Evolutionary conservation across 2,797 vertebrate species (phyloP), one percentile per base, ranked within the genome.

Genomic region (Meda fulgida): DNA sequence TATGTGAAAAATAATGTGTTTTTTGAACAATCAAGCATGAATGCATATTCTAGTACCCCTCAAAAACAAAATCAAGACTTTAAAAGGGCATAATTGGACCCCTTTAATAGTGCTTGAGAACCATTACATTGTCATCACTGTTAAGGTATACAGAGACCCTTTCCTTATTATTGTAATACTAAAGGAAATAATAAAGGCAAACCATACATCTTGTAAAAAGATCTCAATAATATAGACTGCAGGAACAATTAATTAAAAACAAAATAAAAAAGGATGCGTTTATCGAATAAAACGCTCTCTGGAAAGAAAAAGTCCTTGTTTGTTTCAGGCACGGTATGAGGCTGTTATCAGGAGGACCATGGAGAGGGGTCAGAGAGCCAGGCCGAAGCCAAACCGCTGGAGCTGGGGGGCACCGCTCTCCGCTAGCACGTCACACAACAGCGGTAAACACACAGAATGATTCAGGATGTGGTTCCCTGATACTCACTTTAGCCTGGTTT

Each of bases 291-390:
- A 53, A 34, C 26, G 34, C 13, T 16, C 23, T 40, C 31, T 9
- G 13, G 23, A 77, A 40, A 38, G 76, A 34, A 43, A 40, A 14
- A n/a, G 23, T 69, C 13, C 53, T 19, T 83, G 63, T 84, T 66
- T 43, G 43, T 84, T 87, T 36, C 84, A 99, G 98, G 95, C 93
- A 70, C 97, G 97, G 38, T 96, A 98, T 88, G 98, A 99, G 93
- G 97, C 97, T 3, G 98, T 99, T 87, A 97, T 99, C 9, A 96
- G 94, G 10, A 95, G 97, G 31, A 99, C 97, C 0, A 90, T 96
- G 90, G 97, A 99, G 90, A 96, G 94, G 89, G 97, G 96, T 92
- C 97, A 97, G 92, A 97, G 95, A 93, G 92, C 94, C 88, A 96
- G 88, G 88, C 97, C 92, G 82, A 99, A 96, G 91, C 89, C 94